Base-by-base conservation (phyloP, 2,797 vertebrate species). In the Pitangus sulphuratus region DNA sequence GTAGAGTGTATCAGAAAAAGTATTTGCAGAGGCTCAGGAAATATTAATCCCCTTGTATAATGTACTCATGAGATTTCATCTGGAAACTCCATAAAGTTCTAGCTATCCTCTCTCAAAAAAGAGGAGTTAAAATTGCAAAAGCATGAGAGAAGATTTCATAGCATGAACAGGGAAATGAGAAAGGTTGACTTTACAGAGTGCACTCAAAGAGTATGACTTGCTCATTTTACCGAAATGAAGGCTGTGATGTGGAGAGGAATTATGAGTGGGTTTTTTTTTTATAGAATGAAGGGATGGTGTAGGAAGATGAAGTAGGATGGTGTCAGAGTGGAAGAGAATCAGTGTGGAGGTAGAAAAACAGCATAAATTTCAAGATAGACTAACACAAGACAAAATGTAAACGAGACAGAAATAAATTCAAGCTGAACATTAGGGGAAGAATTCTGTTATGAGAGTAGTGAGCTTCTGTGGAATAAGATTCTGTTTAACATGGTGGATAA, bases 301-400 rank as follows among this genome's bases (percentile, higher is more conserved):
- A 82, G 94, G 95, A 93, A 87, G 88, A 94, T 72, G 74, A 82
- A 87, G 92, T 93, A 84, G 94, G 94, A 92, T 84, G 77, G 95
- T 94, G 94, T 90, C 66, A 95, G 84, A 84, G 81, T 40, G 76
- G 89, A 91, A 90, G 58, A 92, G 45, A 92, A 84, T 51, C 56
- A 82, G 50, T 0, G 1, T 26, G 89, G 78, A 92, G 62, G 68
- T 15, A 89, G 91, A 83, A 90, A n/a, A 90, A 70, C 44, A 45
- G 47, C 28, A 79, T 51, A 66, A 72, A 82, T 37, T 58, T 47
- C 51, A 85, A 65, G 81, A 79, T 28, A 89, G 31, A 75, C 47
- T 58, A 84, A 90, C 39, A 79, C 9, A 58, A 66, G 56, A 56
- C 28, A 88, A 91, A 80, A 51, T 3, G 24, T 44, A 79, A 87